Evolutionary conservation across 2,113 vertebrate genomes (phyloP).

Genomic region (Trachemys scripta): DNA sequence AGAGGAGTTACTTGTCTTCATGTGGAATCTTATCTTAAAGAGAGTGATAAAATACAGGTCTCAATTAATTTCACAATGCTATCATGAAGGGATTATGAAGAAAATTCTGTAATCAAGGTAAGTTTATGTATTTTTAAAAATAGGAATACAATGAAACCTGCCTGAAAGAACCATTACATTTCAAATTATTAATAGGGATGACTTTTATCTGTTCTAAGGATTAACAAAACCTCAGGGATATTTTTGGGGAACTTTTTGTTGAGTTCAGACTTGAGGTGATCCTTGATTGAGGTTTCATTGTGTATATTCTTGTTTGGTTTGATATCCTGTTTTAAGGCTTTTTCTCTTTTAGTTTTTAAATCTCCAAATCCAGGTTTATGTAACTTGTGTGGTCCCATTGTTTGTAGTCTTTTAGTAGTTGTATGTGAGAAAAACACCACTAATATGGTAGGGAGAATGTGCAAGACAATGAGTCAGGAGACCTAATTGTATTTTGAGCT

Average conservation of each 20-base stretch:
- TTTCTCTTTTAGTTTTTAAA: background rate
- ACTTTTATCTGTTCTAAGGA: background rate
- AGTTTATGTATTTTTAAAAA: background rate
- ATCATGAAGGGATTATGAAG: background rate
- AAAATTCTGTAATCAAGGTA: background rate
- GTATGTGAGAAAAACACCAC: background rate
- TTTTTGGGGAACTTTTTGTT: background rate
- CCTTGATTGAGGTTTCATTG: background rate
- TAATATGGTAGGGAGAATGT: background rate
- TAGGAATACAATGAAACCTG: background rate
- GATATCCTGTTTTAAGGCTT: background rate
- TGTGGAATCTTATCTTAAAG: background rate
- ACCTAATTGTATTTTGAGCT: background rate
- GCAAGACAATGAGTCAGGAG: background rate
- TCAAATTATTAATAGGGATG: background rate
- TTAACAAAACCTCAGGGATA: background rate
- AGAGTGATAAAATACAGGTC: background rate
- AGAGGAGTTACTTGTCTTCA: background rate
- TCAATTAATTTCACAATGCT: background rate
- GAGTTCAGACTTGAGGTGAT: background rate
- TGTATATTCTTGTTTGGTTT: background rate
- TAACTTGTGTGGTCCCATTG: background rate
- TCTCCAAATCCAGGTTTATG: background rate
- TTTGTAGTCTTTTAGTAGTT: background rate
- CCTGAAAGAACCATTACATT: background rate